Base-by-base conservation (phyloP, 2,113 vertebrate genomes). In the Anoplopoma fimbria region DNA sequence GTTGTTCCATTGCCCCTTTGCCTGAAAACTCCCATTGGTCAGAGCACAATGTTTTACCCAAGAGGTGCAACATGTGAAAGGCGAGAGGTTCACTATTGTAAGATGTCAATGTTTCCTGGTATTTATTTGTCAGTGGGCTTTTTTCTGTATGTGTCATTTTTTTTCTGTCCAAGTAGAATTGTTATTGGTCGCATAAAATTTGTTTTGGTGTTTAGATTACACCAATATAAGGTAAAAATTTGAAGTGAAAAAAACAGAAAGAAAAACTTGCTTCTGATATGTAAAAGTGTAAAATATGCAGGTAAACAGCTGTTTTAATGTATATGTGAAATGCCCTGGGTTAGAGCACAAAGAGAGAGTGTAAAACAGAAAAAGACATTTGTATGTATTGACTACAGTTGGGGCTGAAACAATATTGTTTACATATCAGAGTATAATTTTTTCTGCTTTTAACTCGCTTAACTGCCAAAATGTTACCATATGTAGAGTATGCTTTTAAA, bases 121-220 rank as follows among this genome's bases (percentile, higher is more conserved):
- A 93, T 94, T 94, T 94, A 91, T 93, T 94, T 93, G 93, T 94
- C 91, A 70, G 90, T 93, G 84, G 75, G 82, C 73, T 89, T 74
- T 91, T 91, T 89, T 86, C 67, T 93, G 83, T 92, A 81, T 36
- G 74, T 93, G 85, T 82, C 79, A 77, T 89, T 85, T 76, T 57
- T n/a, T 77, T 88, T 79, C 58, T 83, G 86, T 91, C 83, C 34
- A 63, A 85, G 86, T 91, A 85, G 77, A 87, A 78, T 62, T 81
- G 87, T 92, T 82, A 69, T 55, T 72, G 71, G 79, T 85, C 68
- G 27, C 68, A 81, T 81, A 76, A 73, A 80, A 87, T 83, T 82
- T 79, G 71, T 75, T 88, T 79, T 29, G 85, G 77, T 90, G 88
- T 92, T 86, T 69, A 79, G 69, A 84, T 72, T 10, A 69, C 80